Conservation (phyloP, 37 sponge, comb jelly and placozoan genomes). For the Chondrosia reniformis region DNA sequence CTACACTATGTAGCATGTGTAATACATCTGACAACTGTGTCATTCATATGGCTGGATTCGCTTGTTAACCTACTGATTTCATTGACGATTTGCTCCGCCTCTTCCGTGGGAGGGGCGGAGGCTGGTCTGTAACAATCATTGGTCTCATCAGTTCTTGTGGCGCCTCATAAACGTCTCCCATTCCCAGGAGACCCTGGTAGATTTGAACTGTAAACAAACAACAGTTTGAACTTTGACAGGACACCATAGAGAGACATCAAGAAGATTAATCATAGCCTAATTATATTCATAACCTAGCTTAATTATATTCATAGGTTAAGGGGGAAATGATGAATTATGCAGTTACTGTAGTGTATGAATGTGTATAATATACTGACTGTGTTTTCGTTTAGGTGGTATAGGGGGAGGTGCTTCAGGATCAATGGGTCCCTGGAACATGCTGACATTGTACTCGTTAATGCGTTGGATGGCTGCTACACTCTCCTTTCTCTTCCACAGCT, state of each 20-base stretch:
- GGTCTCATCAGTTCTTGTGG: conserved; percentile 2
- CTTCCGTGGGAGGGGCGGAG: conserved; percentile 73
- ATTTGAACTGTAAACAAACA: conserved; percentile 16
- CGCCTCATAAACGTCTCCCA: conserved; percentile 12
- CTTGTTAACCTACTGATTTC: conserved; percentile 15
- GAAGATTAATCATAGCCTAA: too few relatives aligned
- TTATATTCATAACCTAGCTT: too few relatives aligned
- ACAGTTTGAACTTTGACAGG: background rate
- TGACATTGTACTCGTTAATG: conserved; percentile 31
- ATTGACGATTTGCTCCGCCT: too few relatives aligned
- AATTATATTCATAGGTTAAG: background rate
- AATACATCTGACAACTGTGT: too few relatives aligned
- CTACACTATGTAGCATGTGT: too few relatives aligned
- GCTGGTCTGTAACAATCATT: conserved; percentile 12
- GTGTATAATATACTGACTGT: background rate
- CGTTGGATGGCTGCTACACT: conserved; percentile 6
- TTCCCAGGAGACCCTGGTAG: conserved; percentile 19
- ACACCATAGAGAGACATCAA: background rate
- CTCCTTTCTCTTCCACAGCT: background rate
- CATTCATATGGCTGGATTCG: too few relatives aligned
- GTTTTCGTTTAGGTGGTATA: conserved; percentile 56
- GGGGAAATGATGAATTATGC: background rate
- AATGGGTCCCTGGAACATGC: conserved; percentile 36
- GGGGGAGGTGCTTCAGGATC: conserved; percentile 55
- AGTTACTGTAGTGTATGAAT: background rate